Percentiles rank a stretch among this genome's conserved stretches.
phyloP scores from a whole-genome alignment of 2,888 invertebrate genomes.

The Macaria liturata region DNA sequence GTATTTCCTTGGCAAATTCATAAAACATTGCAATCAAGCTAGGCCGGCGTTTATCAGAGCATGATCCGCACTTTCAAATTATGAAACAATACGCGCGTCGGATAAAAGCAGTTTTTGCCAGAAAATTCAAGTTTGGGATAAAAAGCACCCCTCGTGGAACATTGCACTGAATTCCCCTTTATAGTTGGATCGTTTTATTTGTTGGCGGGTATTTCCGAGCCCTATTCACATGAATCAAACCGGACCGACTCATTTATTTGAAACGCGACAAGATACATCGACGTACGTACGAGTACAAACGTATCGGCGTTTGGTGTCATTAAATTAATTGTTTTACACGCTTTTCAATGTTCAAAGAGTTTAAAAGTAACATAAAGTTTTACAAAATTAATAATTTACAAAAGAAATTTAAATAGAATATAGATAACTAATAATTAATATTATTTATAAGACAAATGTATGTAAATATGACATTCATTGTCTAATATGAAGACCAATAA shows the following conservation, averaged over 20 bases:
- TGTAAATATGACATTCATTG: too few species aligned
- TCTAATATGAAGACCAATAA: too few species aligned
- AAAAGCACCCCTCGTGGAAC: conserved; percentile 36
- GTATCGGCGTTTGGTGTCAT: conserved; percentile 30
- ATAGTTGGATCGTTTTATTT: conserved; percentile 71
- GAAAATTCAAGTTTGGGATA: conserved; percentile 27
- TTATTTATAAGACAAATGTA: too few species aligned
- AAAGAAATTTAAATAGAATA: too few species aligned
- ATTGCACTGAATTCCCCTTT: conserved; percentile 49
- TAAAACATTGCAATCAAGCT: conserved; percentile 15
- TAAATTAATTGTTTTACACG: too few species aligned
- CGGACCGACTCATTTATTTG: conserved; percentile 78
- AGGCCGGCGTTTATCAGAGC: conserved; percentile 34
- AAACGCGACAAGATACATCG: conserved; percentile 60
- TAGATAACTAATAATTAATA: too few species aligned
- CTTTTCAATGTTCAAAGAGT: too few species aligned
- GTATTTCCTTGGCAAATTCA: conserved; percentile 1
- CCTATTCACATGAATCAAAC: conserved; percentile 80
- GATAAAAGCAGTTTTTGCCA: conserved; percentile 19
- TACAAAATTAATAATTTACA: too few species aligned
- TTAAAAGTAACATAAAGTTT: too few species aligned
- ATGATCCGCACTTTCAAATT: conserved; percentile 33
- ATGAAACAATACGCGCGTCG: conserved; percentile 30
- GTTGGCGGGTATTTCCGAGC: conserved; percentile 69
- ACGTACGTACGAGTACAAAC: conserved; percentile 43